These are phyloP conservation scores for Chrysopa pallens DNA, from an alignment of 1,140 invertebrate genomes.

Conservation along the genomic window DNA sequence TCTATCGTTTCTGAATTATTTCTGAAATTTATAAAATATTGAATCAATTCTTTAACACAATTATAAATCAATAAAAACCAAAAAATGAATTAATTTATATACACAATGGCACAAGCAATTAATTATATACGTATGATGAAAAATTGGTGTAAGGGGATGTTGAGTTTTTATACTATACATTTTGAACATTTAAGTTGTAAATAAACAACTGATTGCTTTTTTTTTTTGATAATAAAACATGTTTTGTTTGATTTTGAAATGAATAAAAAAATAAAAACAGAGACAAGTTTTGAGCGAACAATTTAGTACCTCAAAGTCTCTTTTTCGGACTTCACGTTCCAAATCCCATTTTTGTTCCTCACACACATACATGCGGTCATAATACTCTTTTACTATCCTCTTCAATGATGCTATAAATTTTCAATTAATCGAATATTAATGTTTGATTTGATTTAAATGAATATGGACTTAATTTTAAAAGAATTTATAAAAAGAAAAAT, in stretches of 20 bases:
- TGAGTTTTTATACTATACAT: no score
- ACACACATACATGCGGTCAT: constrained; percentile 86
- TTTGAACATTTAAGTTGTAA: no score
- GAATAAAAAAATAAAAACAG: not conserved
- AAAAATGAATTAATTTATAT: not conserved
- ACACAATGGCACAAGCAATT: not conserved
- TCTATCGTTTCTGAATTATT: no score
- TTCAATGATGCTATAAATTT: constrained; percentile 48
- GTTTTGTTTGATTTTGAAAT: no score
- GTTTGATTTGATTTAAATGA: no score
- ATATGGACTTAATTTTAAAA: not conserved
- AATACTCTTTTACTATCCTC: constrained; percentile 86
- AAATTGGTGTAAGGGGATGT: not conserved
- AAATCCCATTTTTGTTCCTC: constrained; percentile 99
- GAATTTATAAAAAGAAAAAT: no score
- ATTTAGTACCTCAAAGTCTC: constrained; percentile 87
- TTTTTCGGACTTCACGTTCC: constrained; percentile 96
- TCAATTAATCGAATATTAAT: constrained; percentile 18
- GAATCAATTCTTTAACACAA: no score
- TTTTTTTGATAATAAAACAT: no score
- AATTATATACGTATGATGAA: not conserved
- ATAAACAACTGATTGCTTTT: no score
- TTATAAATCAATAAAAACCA: no score
- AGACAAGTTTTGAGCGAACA: not conserved
- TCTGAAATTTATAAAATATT: no score